Conservation (phyloP, 1,140 invertebrate species). For the Euwallacea similis region DNA sequence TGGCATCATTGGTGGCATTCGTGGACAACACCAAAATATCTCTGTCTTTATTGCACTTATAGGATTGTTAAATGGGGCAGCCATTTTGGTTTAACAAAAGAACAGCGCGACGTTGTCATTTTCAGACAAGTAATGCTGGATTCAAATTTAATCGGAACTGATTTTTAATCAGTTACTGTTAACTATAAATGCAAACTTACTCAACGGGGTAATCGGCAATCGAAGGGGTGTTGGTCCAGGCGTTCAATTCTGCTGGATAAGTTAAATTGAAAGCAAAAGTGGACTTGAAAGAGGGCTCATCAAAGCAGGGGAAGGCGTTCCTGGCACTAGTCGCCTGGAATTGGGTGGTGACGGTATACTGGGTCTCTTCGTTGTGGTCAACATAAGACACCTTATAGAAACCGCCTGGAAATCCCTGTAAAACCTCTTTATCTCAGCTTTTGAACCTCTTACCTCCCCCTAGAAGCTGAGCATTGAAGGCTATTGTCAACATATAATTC, state of each 20-base stretch:
- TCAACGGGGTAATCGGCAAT: neutral
- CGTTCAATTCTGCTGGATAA: slow-evolving; percentile 15
- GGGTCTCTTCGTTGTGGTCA: neutral
- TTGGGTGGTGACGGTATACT: slow-evolving; percentile 71
- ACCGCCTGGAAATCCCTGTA: slow-evolving; percentile 13
- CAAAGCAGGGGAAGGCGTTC: slow-evolving; percentile 32
- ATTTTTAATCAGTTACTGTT: too few relatives aligned
- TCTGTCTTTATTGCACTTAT: too few relatives aligned
- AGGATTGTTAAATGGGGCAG: too few relatives aligned
- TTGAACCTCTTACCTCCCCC: slow-evolving; percentile 2
- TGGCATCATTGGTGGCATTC: neutral
- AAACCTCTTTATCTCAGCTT: neutral
- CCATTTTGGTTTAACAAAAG: too few relatives aligned
- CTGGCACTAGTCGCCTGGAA: slow-evolving; percentile 79
- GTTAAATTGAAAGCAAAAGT: slow-evolving; percentile 24
- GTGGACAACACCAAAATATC: too few relatives aligned
- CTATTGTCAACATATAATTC: neutral
- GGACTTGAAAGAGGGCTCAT: slow-evolving; percentile 25
- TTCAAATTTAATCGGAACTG: too few relatives aligned
- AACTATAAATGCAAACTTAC: neutral
- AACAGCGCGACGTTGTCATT: too few relatives aligned
- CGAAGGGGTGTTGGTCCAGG: slow-evolving; percentile 24
- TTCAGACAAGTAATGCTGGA: too few relatives aligned
- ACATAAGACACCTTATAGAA: slow-evolving; percentile 31
- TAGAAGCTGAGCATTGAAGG: slow-evolving; percentile 3